phyloP scores from a whole-genome alignment of 2,888 invertebrate genomes.

The Mellilla xanthometata region DNA sequence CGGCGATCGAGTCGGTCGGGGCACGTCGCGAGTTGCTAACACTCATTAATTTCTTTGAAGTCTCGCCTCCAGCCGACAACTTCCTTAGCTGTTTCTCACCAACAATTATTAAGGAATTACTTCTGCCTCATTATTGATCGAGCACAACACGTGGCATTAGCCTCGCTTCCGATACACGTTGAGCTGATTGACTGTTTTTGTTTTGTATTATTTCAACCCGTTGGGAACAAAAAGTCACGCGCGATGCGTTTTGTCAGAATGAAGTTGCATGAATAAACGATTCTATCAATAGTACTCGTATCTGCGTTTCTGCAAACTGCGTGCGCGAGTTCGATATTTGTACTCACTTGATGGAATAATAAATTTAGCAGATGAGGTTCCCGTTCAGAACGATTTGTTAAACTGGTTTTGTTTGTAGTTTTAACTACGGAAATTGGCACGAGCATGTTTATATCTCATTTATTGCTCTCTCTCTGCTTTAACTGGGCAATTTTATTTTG shows the following conservation, averaged over 20 bases:
- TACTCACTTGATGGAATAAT: conserved; percentile 12
- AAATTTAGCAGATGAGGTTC: conserved; percentile 11
- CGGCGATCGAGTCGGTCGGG: conserved; percentile 74
- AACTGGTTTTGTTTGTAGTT: not conserved
- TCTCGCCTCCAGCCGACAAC: conserved; percentile 67
- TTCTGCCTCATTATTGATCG: conserved; percentile 65
- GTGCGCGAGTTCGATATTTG: conserved; percentile 6
- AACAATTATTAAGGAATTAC: conserved; percentile 76
- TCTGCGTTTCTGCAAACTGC: conserved; percentile 9
- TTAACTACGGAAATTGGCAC: conserved; percentile 16
- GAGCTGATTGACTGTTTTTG: conserved; percentile 52
- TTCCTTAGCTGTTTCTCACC: conserved; percentile 63
- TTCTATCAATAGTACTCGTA: conserved; percentile 11
- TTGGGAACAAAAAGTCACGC: conserved; percentile 7
- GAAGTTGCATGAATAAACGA: conserved; percentile 8
- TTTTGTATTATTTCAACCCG: conserved; percentile 34
- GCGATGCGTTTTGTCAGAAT: conserved; percentile 7
- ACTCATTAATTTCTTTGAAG: conserved; percentile 81
- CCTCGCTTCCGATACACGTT: conserved; percentile 48
- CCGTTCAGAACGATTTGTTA: not conserved
- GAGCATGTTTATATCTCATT: conserved; percentile 10
- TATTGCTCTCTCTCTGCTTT: too few relatives aligned
- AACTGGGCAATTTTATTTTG: too few relatives aligned
- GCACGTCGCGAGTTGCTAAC: conserved; percentile 78
- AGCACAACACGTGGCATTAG: conserved; percentile 51